Conservation (phyloP, 2,113 vertebrate genomes). For the Haemorhous mexicanus region DNA sequence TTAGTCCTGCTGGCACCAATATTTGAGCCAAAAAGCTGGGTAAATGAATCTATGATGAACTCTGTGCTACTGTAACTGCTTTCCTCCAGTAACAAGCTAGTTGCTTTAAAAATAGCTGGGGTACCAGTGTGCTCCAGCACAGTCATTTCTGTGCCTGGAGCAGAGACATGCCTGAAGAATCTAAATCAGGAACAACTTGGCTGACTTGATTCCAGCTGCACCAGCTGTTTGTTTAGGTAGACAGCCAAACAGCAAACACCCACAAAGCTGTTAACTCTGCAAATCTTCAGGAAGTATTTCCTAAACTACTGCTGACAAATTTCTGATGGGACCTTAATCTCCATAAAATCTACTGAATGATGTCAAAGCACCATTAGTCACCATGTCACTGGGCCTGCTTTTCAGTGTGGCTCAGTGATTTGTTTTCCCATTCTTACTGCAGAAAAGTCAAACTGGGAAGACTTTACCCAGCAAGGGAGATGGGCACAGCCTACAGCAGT, state of each 20-base stretch:
- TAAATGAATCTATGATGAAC: neutral
- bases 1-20: conserved; percentile 10
- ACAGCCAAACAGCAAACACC: conserved; percentile 22
- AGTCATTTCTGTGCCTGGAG: neutral
- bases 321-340: conserved; percentile 38
- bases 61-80: neutral
- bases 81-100: neutral
- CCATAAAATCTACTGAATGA: neutral
- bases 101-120: conserved; percentile 1
- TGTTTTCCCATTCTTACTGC: neutral
- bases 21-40: neutral
- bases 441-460: neutral
- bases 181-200: neutral
- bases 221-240: conserved; percentile 49
- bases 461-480: neutral
- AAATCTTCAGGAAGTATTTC: conserved; percentile 38
- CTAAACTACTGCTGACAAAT: conserved; percentile 45
- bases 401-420: neutral
- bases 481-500: fast-evolving
- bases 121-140: neutral
- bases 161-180: neutral
- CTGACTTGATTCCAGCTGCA: conserved; percentile 30
- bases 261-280: conserved; percentile 40
- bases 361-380: conserved; percentile 51
- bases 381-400: neutral